Conservation (phyloP, 2,888 invertebrate genomes). For the Eudasyphora cyanicolor region DNA sequence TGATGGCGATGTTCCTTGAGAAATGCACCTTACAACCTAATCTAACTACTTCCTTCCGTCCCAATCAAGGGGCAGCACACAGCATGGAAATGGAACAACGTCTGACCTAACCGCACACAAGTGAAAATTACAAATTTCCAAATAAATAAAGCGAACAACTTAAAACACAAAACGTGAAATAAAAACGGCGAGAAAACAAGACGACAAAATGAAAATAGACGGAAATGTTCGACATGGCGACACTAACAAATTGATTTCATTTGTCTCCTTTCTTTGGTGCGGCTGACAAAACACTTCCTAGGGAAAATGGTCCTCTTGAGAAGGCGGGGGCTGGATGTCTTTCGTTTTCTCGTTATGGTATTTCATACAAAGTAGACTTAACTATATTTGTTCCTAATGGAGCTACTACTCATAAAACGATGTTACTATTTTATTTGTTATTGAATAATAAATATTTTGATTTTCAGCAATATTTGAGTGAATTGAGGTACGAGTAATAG, state of each 20-base stretch:
- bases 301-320: neutral
- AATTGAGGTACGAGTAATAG: too few relatives aligned
- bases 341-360: neutral
- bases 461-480: too few relatives aligned
- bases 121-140: slow-evolving; percentile 39
- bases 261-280: slow-evolving; percentile 50
- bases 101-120: neutral
- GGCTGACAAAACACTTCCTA: neutral
- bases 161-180: neutral
- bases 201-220: slow-evolving; percentile 41
- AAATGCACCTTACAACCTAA: slow-evolving; percentile 38
- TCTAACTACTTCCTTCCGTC: slow-evolving; percentile 51
- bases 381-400: neutral
- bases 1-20: neutral
- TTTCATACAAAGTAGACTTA: neutral
- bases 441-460: neutral
- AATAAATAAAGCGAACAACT: slow-evolving; percentile 25
- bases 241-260: slow-evolving; percentile 75
- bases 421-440: neutral
- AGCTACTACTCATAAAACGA: neutral
- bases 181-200: neutral
- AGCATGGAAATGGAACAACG: neutral
- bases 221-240: slow-evolving; percentile 59
- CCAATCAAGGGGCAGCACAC: neutral
- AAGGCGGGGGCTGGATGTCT: neutral